A percentile compares a stretch with the other conserved stretches of the same genome.
Evolutionary conservation across 2,113 vertebrate species (phyloP).

Genomic region (Steatornis caripensis): DNA sequence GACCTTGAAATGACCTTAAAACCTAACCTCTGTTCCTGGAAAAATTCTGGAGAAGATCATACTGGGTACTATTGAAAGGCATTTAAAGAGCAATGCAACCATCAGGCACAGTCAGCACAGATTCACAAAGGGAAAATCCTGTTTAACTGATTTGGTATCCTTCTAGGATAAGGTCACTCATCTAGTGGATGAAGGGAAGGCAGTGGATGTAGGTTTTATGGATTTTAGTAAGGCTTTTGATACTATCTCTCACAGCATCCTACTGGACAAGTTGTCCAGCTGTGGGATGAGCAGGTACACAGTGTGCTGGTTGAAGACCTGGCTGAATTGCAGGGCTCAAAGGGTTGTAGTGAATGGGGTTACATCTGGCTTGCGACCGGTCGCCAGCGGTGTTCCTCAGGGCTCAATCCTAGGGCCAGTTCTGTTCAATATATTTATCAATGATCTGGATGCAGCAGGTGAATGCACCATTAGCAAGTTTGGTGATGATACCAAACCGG

Average conservation of each 20-base stretch:
- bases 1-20: not conserved
- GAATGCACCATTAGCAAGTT: not conserved
- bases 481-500: not conserved
- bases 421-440: not conserved
- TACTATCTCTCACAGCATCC: not conserved
- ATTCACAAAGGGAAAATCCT: not conserved
- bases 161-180: not conserved
- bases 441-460: not conserved
- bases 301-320: too few relatives aligned
- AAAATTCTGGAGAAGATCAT: not conserved
- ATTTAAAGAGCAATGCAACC: not conserved
- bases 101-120: not conserved
- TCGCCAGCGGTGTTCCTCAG: not conserved
- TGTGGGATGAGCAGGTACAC: too few relatives aligned
- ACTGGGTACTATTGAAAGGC: not conserved
- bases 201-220: not conserved
- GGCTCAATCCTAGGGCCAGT: not conserved
- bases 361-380: too few relatives aligned
- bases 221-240: not conserved
- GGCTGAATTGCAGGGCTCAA: too few relatives aligned
- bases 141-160: not conserved
- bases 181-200: not conserved
- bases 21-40: not conserved
- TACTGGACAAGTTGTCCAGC: too few relatives aligned
- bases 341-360: too few relatives aligned